Percentiles rank a stretch among this genome's conserved stretches.
Conservation (phyloP, 2,888 invertebrate genomes). For the Argynnis bischoffii region DNA sequence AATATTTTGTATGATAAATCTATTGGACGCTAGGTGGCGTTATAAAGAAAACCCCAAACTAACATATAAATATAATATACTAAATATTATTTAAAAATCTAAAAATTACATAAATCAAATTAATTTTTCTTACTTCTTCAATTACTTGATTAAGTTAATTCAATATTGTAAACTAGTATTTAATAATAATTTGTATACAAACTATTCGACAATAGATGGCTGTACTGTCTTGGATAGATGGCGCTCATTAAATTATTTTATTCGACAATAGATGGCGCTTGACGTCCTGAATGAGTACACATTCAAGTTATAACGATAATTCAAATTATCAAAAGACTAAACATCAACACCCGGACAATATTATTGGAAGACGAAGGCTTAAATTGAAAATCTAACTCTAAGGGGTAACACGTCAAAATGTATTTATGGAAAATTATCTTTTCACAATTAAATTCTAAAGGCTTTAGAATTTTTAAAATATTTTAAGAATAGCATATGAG, state of each 20-base stretch:
- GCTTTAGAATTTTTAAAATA: background rate
- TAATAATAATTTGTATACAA: background rate
- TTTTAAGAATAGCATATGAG: too few relatives aligned
- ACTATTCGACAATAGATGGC: conserved; percentile 26
- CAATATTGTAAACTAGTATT: too few relatives aligned
- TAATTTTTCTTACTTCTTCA: too few relatives aligned
- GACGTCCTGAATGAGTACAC: background rate
- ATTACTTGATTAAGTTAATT: too few relatives aligned
- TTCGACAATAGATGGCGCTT: conserved; percentile 37
- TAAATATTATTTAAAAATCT: too few relatives aligned
- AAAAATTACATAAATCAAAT: too few relatives aligned
- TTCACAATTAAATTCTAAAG: background rate
- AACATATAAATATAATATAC: background rate
- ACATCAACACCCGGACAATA: too few relatives aligned
- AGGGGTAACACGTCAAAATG: background rate
- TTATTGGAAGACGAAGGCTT: too few relatives aligned
- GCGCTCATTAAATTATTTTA: conserved; percentile 5
- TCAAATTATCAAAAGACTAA: background rate
- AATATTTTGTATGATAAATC: background rate
- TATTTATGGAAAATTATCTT: background rate
- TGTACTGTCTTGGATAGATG: too few relatives aligned
- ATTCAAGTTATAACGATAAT: background rate
- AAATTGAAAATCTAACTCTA: background rate
- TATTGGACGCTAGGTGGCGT: conserved; percentile 9
- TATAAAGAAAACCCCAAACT: background rate